These are phyloP conservation scores for Sebastes taczanowskii DNA, from an alignment of 2,797 vertebrate species.

Conservation along the genomic window DNA sequence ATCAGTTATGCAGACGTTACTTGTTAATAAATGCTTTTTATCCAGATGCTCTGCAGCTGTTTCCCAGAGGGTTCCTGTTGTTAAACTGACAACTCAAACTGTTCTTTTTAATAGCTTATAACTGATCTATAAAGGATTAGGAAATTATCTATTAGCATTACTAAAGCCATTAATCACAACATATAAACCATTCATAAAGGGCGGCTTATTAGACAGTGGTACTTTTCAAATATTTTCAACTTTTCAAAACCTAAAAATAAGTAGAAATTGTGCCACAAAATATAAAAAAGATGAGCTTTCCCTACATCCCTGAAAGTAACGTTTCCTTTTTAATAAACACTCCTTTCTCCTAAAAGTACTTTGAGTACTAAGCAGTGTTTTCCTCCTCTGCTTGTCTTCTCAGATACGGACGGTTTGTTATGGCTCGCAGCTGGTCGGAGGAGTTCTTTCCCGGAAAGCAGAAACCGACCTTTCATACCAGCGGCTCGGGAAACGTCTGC, in stretches of 20 bases:
- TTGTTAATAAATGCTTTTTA: no score
- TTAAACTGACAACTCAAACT: background rate
- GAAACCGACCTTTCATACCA: constrained; percentile 53
- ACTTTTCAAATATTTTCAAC: background rate
- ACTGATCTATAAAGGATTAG: background rate
- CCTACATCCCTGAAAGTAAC: background rate
- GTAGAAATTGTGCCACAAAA: background rate
- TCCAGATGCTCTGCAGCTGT: no score
- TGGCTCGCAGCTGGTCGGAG: constrained; percentile 90
- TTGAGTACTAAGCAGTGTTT: background rate
- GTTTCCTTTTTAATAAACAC: background rate
- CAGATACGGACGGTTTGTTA: constrained; percentile 90
- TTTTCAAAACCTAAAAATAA: background rate
- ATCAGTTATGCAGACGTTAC: no score
- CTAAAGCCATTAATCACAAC: background rate
- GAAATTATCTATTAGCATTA: background rate
- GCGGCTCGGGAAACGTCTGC: constrained; percentile 81
- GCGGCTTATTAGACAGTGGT: background rate
- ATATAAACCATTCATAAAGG: background rate
- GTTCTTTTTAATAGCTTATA: background rate
- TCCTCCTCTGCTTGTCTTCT: background rate
- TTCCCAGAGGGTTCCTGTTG: no score
- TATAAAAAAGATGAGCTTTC: background rate
- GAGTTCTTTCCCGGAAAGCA: constrained; percentile 76
- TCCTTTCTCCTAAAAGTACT: background rate